Base-by-base conservation (phyloP, 2,797 vertebrate species). In the Pseudomugil gertrudae region DNA sequence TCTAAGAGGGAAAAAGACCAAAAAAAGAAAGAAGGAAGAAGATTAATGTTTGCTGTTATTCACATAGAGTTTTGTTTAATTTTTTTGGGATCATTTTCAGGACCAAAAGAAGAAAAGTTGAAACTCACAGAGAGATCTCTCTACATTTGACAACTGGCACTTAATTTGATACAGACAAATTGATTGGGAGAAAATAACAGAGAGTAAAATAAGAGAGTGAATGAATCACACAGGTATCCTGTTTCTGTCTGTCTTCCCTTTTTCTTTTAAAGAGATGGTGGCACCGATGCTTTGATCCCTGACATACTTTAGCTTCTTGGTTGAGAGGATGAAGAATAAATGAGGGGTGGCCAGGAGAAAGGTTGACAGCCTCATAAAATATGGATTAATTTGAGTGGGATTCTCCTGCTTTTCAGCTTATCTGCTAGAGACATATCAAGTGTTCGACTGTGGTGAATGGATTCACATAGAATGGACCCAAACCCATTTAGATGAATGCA, bases 211-310 rank as follows among this genome's bases (percentile, higher is more conserved):
- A 23, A 70, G 66, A 81, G 56, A 67, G 65, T 58, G 67, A 68
- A 67, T 74, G 69, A 89, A 84, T 84, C 71, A 53, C 74, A 63
- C 0, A 26, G 61, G 63, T 61, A 63, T 76, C 64, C 56, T 26
- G 66, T 71, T 63, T 35, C 32, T 69, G 45, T 67, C 74, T 66
- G 63, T 79, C 61, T 64, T 32, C 32, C 47, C 71, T 56, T 45
- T 65, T 24, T 59, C 60, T 57, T 62, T 74, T 47, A 55, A 66
- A 79, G 69, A 59, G 82, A 67, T 87, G 82, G 77, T 78, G 79
- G 61, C 62, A 79, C 68, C 63, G 72, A 6, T 30, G 65, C 89
- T 90, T 88, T 90, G 82, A 90, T 91, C 78, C 65, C 48, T 2
- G 45, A 14, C 8, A 53, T 40, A 69, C 66, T 79, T 72, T 63